Evolutionary conservation across 2,888 invertebrate species (phyloP), one percentile per base, ranked within the genome.

Genomic region (Anticlea derivata): DNA sequence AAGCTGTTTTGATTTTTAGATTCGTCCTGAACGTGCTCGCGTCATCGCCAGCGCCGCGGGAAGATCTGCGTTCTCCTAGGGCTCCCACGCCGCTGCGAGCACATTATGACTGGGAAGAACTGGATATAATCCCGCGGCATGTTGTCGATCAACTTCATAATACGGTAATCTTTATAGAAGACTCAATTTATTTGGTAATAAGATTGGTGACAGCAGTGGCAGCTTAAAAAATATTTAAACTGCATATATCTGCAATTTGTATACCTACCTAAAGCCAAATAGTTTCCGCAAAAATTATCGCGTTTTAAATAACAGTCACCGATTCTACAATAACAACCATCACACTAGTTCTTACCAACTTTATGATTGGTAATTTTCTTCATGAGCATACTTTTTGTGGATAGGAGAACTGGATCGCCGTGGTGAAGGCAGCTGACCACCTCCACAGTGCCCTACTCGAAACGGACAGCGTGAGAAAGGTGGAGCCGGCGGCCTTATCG

Each of bases 91-190:
- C 86, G 0, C 64, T 89, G 23, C 69, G 72, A 0, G 70, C 73
- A 2, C 83, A 75, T 51, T 90, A 90, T 63, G 71, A 82, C 35
- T 94, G 94, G 94, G 94, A 94, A 65, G 93, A 93, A 24, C 73
- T 93, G 27, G 92, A 90, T 5, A 80, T 94, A 20, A 92, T 95
- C 7, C 92, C 93, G 38, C 86, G 87, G 50, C 91, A 93, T 50
- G 91, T 93, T 3, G 75, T 94, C 11, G 91, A 93, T 60, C 94
- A 95, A 68, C 85, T 95, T 35, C 93, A 94, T 64, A 94, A 94
- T 57, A 94, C 93, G 91, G 95, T 95, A 80, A 89, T 5, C 7
- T 29, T 45, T 22, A 10, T 11, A 2, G 13, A 11, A 23, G 29
- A 24, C 11, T 7, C 12, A 26, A 89, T 74, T 17, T 17, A 2